These are phyloP conservation scores for Saccopteryx leptura DNA, from an alignment of 2,113 vertebrate genomes.

Conservation along the genomic window DNA sequence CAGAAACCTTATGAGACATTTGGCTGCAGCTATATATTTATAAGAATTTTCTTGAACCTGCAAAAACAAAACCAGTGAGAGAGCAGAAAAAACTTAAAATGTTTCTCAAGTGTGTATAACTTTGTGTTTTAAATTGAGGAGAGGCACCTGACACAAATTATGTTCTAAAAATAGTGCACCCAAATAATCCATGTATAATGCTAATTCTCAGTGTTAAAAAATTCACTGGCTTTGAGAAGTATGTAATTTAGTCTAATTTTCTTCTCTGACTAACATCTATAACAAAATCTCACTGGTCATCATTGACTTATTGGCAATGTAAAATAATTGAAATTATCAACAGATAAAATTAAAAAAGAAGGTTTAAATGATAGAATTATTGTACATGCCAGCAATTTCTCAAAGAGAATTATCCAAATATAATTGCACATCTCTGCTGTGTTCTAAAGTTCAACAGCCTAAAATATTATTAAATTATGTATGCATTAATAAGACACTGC, in stretches of 20 bases:
- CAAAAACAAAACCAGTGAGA: neutral
- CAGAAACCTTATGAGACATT: neutral
- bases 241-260: constrained; percentile 70
- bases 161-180: neutral
- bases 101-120: neutral
- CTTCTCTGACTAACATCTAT: neutral
- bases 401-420: constrained; percentile 59
- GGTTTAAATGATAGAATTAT: constrained; percentile 76
- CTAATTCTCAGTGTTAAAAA: neutral
- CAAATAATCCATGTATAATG: neutral
- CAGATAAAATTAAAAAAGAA: constrained; percentile 78
- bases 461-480: constrained; percentile 63
- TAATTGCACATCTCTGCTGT: constrained; percentile 56
- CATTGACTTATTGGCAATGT: constrained; percentile 59
- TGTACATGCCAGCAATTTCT: constrained; percentile 25
- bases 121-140: neutral
- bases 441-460: constrained; percentile 70
- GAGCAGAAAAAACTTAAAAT: neutral
- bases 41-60: neutral
- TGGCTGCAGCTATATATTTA: neutral
- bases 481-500: constrained; percentile 17
- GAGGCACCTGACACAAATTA: neutral
- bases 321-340: constrained; percentile 72
- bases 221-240: neutral
- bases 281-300: constrained; percentile 47